Evolutionary conservation across 2,797 vertebrate genomes (phyloP).

Genomic region (Malacoraja senta): DNA sequence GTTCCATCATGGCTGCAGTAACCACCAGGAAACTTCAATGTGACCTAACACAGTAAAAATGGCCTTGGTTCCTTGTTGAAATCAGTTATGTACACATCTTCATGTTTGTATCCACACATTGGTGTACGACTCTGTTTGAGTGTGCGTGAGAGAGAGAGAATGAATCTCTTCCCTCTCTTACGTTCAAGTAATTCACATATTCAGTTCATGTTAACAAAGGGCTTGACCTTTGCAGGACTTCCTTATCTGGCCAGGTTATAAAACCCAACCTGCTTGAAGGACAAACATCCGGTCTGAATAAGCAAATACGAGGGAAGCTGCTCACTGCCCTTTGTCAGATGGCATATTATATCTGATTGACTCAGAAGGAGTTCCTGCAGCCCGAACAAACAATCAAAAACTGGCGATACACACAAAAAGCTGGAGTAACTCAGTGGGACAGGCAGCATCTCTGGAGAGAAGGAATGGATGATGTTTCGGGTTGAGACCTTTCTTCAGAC

Average conservation of each 20-base stretch:
- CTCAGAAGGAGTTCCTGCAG: neutral
- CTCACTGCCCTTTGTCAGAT: neutral
- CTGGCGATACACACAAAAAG: too few species aligned
- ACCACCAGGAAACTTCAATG: neutral
- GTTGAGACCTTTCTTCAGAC: too few species aligned
- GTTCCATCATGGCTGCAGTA: neutral
- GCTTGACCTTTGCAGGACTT: slow-evolving; percentile 9
- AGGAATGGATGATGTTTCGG: too few species aligned
- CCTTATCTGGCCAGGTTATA: neutral
- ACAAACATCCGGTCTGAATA: neutral
- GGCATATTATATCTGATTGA: slow-evolving; percentile 26
- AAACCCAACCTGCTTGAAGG: neutral
- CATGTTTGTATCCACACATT: neutral
- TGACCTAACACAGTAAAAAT: neutral
- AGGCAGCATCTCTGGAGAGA: too few species aligned
- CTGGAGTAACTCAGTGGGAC: too few species aligned
- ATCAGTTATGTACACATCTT: neutral
- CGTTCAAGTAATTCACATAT: neutral
- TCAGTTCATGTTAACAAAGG: slow-evolving; percentile 7
- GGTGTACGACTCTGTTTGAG: too few species aligned
- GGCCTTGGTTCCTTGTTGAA: neutral
- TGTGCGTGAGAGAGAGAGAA: too few species aligned
- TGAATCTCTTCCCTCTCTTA: neutral
- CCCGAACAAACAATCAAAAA: neutral
- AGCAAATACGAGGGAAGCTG: neutral